Percentiles rank a stretch among this genome's conserved stretches.
Evolutionary conservation across 2,113 vertebrate genomes (phyloP).

Genomic region (Erpornis zantholeuca): DNA sequence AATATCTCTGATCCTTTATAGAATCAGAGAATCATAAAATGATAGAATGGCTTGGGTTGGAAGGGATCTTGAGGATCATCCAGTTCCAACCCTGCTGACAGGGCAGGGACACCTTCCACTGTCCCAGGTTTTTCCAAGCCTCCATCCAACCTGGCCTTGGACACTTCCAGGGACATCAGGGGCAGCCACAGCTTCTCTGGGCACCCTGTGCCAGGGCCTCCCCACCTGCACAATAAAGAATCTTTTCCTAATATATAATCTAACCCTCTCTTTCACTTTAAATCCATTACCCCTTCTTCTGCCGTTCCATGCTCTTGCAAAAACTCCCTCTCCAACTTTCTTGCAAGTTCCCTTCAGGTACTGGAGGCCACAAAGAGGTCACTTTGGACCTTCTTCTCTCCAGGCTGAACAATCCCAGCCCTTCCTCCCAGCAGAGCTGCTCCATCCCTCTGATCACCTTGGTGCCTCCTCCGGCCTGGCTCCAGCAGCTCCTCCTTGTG

Average conservation of each 20-base stretch:
- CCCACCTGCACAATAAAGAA: neutral
- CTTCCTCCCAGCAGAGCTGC: neutral
- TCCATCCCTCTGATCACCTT: neutral
- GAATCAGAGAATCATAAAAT: neutral
- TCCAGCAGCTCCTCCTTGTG: neutral
- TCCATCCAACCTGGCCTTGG: accelerated
- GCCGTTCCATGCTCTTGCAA: neutral
- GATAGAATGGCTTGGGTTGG: neutral
- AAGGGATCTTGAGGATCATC: neutral
- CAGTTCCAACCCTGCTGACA: neutral
- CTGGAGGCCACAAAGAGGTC: neutral
- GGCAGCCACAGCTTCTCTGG: neutral
- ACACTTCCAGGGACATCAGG: neutral
- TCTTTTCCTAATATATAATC: neutral
- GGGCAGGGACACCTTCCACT: neutral
- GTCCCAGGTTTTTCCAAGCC: neutral
- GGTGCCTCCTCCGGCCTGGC: neutral
- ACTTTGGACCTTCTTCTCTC: neutral
- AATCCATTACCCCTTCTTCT: too few relatives aligned
- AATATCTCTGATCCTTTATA: too few relatives aligned
- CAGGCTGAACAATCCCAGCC: neutral
- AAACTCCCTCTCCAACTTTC: neutral
- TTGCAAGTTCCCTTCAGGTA: neutral
- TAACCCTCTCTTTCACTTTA: too few relatives aligned
- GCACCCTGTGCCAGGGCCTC: neutral